Percentiles rank a stretch among this genome's conserved stretches.
Conservation (phyloP, 2,888 invertebrate species). For the Noctua fimbriata region DNA sequence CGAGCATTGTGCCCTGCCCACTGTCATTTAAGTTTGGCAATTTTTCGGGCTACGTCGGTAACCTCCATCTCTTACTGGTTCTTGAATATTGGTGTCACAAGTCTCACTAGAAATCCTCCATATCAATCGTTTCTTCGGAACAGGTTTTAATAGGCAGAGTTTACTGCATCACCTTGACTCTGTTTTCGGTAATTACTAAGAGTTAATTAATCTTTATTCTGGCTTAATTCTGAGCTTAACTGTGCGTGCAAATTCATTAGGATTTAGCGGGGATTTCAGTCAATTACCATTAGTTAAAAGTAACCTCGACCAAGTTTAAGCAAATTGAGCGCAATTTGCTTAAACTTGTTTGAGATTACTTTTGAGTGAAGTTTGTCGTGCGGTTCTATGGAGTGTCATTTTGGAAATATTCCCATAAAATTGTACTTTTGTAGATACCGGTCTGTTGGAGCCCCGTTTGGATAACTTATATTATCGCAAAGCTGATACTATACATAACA, state of each 20-base stretch:
- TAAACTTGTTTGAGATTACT: conserved; percentile 32
- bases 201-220: conserved; percentile 60
- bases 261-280: conserved; percentile 48
- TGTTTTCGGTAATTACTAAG: conserved; percentile 41
- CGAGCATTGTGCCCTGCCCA: too few species aligned
- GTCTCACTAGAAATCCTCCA: not conserved
- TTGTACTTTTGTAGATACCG: not conserved
- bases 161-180: conserved; percentile 9
- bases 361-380: conserved; percentile 11
- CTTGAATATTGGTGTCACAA: not conserved
- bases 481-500: too few species aligned
- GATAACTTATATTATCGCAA: not conserved
- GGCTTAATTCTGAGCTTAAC: conserved; percentile 34
- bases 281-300: conserved; percentile 50
- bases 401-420: not conserved
- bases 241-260: conserved; percentile 49
- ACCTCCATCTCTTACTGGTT: not conserved
- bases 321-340: conserved; percentile 28
- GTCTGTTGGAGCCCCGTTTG: not conserved
- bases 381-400: conserved; percentile 11
- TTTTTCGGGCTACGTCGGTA: too few species aligned
- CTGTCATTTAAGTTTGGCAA: too few species aligned
- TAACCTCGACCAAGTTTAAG: not conserved
- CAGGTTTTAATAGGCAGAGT: conserved; percentile 7
- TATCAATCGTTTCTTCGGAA: not conserved